phyloP scores from a whole-genome alignment of 2,888 invertebrate genomes.

The Tipula unca region DNA sequence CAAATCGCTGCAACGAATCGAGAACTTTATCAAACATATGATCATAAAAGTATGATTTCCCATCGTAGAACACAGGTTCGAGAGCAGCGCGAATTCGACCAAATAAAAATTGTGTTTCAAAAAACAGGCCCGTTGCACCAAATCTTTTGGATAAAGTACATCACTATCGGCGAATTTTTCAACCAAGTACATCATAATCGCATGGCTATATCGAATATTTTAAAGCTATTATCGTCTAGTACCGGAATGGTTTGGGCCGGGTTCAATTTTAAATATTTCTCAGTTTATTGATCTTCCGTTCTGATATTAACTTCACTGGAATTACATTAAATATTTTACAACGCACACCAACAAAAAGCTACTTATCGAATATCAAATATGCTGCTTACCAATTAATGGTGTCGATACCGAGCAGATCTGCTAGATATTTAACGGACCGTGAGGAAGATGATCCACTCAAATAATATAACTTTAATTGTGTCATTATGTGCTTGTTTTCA shows the following conservation, averaged over 20 bases:
- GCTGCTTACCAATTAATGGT: no score
- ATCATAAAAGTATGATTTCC: conserved; percentile 18
- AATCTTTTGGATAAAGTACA: conserved; percentile 44
- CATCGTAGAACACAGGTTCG: conserved; percentile 30
- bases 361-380: no score
- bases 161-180: conserved; percentile 43
- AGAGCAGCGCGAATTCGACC: conserved; percentile 33
- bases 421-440: no score
- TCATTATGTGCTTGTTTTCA: no score
- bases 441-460: no score
- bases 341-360: no score
- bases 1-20: neutral
- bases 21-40: neutral
- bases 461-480: no score
- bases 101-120: conserved; percentile 42
- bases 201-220: conserved; percentile 38
- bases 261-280: conserved; percentile 37
- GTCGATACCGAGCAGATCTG: no score
- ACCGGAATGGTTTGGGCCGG: conserved; percentile 45
- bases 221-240: conserved; percentile 41
- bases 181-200: conserved; percentile 39
- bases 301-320: neutral
- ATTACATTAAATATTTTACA: no score
- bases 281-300: neutral
- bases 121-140: conserved; percentile 41